Base-by-base conservation (phyloP, 2,888 invertebrate genomes). In the Spisula solida region DNA sequence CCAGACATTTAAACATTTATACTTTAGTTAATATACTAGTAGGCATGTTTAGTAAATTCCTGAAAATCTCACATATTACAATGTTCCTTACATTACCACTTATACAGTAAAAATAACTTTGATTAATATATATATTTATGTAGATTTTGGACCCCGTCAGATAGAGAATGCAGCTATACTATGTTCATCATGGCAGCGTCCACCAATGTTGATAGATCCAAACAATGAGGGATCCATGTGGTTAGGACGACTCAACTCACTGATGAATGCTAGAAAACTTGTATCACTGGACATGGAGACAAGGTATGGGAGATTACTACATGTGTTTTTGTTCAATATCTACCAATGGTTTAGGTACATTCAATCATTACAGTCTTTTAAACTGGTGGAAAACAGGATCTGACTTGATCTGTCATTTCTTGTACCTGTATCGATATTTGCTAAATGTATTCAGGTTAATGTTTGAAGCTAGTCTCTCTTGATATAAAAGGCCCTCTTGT, bases 161-260 rank as follows among this genome's bases (percentile, higher is more conserved):
- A 94, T 96, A 85, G 96, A 96, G 92, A 96, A 96, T 94, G 96
- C 96, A 29, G 96, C 96, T 48, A 96, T 96, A 48, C 81, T 96
- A 81, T 94, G 94, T 66, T 94, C 96, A 0, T 96, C 96, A 0
- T 96, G 96, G 96, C 96, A 96, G 89, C 90, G 96, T 81, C 96
- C 96, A 2, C 95, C 96, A 1, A 94, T 96, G 95, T 89, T 96
- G 92, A 95, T 96, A 82, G 96, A 96, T 86, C 96, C 96, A 10
- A 94, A 96, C 85, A 93, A 94, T 20, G 96, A 96, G 48, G 96
- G 96, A 8, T 91, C 94, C 16, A 48, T 87, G 6, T 95, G 94
- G 94, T 93, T 96, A 70, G 93, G 94, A 29, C 90, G 92, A 82
- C 94, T 96, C 47, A 95, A 94, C 91, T 90, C 92, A 48, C 81